A percentile compares a stretch with the other conserved stretches of the same genome.
Conservation (phyloP, 1,140 invertebrate genomes). For the Homalodisca vitripennis region DNA sequence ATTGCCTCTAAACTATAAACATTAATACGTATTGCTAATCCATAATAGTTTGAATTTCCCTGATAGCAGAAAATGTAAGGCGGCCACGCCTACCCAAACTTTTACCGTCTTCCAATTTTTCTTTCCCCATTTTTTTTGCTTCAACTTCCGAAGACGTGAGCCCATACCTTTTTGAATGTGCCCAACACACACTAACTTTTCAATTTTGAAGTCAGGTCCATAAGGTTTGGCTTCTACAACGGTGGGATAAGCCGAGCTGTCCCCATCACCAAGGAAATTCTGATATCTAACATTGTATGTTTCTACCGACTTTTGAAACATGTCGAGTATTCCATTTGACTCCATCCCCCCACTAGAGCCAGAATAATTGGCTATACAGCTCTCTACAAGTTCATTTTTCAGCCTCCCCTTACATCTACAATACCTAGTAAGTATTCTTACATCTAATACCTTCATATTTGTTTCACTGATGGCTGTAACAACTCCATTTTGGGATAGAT, state of each 20-base stretch:
- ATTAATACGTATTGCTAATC: conserved; percentile 1
- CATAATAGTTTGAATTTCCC: conserved; percentile 9
- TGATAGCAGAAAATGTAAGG: not conserved
- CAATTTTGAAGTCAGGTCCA: conserved; percentile 5
- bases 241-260: not conserved
- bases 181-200: not conserved
- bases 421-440: not conserved
- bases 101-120: not conserved
- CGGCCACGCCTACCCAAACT: not conserved
- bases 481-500: not conserved
- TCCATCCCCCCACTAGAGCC: not conserved
- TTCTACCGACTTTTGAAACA: not conserved
- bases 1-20: not conserved
- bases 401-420: not conserved
- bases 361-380: not conserved
- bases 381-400: not conserved
- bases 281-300: not conserved
- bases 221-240: conserved; percentile 1
- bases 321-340: not conserved
- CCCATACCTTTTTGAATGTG: not conserved
- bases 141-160: not conserved
- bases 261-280: too few relatives aligned
- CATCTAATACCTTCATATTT: not conserved
- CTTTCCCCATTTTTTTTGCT: not conserved
- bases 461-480: not conserved